Base-by-base conservation (phyloP, 2,113 vertebrate genomes). In the Symphodus melops region DNA sequence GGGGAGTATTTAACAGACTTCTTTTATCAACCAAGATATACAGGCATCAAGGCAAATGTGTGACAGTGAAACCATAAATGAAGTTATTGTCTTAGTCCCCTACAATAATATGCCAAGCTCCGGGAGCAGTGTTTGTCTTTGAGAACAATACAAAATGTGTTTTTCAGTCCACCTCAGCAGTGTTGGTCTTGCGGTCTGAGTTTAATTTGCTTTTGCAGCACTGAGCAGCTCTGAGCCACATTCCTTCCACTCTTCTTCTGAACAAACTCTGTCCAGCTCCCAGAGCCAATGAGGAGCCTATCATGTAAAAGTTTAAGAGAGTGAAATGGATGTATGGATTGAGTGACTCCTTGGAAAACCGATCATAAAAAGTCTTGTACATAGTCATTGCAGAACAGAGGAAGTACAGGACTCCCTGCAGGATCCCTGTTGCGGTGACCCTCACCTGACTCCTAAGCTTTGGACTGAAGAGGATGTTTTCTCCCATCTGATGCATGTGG, bases 401-500 rank as follows among this genome's bases (percentile, higher is more conserved):
- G 1, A 46, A 0, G 19, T 49, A 74, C 3, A 85, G 4, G 8
- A 64, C 8, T 54, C 68, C 68, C 57, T 89, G 79, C 4, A 78
- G 1, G 12, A 81, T 17, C 9, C 74, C 79, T 2, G 23, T 83
- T 64, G 42, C 2, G 10, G 73, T 55, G 48, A 85, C 82, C 12
- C 84, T 87, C 56, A 85, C 19, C 64, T 85, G 82, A 39, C 54
- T 16, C 0, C 19, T 37, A 4, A 77, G 48, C 17, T 0, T 4
- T 19, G 75, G 25, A 12, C 41, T 25, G 28, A 60, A 52, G 9
- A 59, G 1, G 8, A 33, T 73, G 16, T 42, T 70, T 39, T n/a
- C 46, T 17, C 4, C 44, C 82, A 84, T 71, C 4, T 6, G 72
- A 55, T 37, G 52, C 28, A 91, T 80, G 73, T 93, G 90, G 44